Evolutionary conservation across 1,140 invertebrate species (phyloP).

Genomic region (Lucilia cuprina): DNA sequence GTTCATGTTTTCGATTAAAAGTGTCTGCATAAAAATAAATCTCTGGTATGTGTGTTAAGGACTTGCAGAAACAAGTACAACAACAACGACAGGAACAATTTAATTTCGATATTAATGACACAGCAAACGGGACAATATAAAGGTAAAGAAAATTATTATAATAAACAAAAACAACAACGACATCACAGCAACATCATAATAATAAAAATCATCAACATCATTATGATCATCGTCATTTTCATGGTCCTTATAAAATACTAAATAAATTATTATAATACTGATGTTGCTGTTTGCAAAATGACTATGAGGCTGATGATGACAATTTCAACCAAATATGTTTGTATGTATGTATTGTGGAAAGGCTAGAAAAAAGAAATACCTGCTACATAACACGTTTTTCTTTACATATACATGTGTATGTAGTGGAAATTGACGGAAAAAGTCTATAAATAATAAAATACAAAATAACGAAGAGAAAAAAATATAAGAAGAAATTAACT

Average conservation of each 20-base stretch:
- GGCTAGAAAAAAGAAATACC: too few species aligned
- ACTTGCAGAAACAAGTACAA: background rate
- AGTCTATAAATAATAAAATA: too few species aligned
- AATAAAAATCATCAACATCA: background rate
- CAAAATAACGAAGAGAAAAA: background rate
- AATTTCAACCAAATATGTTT: too few species aligned
- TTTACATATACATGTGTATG: too few species aligned
- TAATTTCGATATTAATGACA: slow-evolving; percentile 3
- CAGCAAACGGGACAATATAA: background rate
- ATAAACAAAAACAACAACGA: too few species aligned
- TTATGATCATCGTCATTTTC: background rate
- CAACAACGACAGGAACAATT: background rate
- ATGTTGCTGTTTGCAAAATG: too few species aligned
- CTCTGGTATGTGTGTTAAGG: background rate
- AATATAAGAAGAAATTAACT: background rate
- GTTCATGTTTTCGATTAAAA: background rate
- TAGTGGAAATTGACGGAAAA: too few species aligned
- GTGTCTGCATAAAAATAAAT: background rate
- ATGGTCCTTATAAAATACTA: background rate
- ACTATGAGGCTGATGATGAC: too few species aligned
- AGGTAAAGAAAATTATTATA: background rate
- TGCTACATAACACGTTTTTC: too few species aligned
- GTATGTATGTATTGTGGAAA: too few species aligned
- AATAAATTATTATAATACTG: too few species aligned
- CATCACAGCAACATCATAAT: background rate